Evolutionary conservation across 2,113 vertebrate genomes (phyloP), one percentile per base, ranked within the genome.

Genomic region (Clinocottus analis): DNA sequence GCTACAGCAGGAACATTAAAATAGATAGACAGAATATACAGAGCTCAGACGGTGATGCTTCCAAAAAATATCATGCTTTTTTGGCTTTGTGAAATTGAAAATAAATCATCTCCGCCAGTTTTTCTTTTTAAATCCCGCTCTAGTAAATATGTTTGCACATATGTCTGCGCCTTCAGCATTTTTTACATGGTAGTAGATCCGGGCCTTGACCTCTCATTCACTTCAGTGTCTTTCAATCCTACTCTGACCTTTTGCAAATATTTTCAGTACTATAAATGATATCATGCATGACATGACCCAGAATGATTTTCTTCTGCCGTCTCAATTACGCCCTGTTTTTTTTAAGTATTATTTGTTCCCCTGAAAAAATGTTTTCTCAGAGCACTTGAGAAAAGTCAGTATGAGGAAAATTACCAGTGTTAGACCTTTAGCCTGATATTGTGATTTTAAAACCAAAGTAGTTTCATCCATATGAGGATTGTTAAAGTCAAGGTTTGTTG

Each of bases 151-250:
- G 25, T 72, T 72, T 62, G 67, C 56, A 80, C 61, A 33, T 49
- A 53, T 64, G 0, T 19, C 19, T 66, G 71, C 49, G 49, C 47
- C 41, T 53, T 13, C 7, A 60, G 75, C 39, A 43, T 56, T 72
- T 82, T 56, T 83, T 31, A 77, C 41, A 58, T 47, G 55, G 56
- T 0, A 45, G 61, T 87, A 84, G 83, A 89, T 86, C 83, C 33
- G 69, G 53, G 89, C 88, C 88, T 87, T 67, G 65, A 82, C 64
- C 70, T 51, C 60, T 82, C 29, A 67, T 82, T 89, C 67, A 85
- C 41, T 83, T 86, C 80, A 88, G 82, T 87, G 88, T 85, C 84
- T 79, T 88, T 91, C 64, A 66, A 41, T 86, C 71, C 83, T 80
- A 39, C 74, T 87, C 77, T 87, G 80, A 86, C 71, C 29, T 86